These are phyloP conservation scores for Scaptomyza parva DNA, from an alignment of 2,888 invertebrate genomes.

Conservation along the genomic window DNA sequence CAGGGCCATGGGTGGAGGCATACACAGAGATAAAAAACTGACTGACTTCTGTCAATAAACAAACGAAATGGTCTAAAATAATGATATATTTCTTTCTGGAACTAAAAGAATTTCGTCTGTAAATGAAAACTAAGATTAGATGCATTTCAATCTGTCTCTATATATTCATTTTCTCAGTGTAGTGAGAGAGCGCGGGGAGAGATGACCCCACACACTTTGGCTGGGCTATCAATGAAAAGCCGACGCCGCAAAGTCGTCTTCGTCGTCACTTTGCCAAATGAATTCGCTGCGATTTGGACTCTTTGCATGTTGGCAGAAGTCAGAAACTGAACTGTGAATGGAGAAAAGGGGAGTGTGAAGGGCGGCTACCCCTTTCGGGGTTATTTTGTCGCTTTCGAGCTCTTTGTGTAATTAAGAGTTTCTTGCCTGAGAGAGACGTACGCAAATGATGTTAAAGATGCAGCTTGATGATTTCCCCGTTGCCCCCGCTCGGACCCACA, in stretches of 20 bases:
- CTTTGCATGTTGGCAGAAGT: constrained; percentile 9
- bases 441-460: constrained; percentile 77
- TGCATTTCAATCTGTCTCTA: too few relatives aligned
- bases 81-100: too few relatives aligned
- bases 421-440: constrained; percentile 34
- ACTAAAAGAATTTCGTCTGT: too few relatives aligned
- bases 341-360: neutral
- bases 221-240: constrained; percentile 70
- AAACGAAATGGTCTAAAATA: too few relatives aligned
- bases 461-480: constrained; percentile 38
- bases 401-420: constrained; percentile 77
- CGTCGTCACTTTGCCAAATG: constrained; percentile 66
- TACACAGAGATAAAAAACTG: neutral
- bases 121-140: too few relatives aligned
- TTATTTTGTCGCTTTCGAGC: constrained; percentile 71
- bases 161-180: neutral
- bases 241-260: constrained; percentile 49
- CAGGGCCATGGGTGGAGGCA: constrained; percentile 12
- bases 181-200: neutral
- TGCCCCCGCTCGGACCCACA: neutral
- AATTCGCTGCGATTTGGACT: constrained; percentile 70
- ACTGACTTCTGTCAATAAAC: too few relatives aligned
- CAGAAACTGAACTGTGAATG: neutral
- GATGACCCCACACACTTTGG: constrained; percentile 49
- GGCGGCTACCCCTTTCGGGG: neutral